phyloP scores from a whole-genome alignment of 1,140 invertebrate species.

The Drosophila rhopaloa region DNA sequence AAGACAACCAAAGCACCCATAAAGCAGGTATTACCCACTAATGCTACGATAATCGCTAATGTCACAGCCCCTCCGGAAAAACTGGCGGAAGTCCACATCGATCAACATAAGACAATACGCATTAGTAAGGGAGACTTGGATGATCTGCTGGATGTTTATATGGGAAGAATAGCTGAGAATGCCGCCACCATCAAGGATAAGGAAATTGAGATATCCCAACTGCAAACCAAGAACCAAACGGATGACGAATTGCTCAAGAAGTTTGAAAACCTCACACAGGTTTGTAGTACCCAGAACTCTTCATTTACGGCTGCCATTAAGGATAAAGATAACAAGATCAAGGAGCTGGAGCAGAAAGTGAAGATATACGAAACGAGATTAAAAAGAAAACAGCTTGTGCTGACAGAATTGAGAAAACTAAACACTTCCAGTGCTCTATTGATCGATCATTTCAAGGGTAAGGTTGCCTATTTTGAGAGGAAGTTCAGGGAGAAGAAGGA shows the following conservation, averaged over 20 bases:
- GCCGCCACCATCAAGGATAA: conserved; percentile 59
- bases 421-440: conserved; percentile 34
- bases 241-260: conserved; percentile 33
- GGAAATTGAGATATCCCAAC: conserved; percentile 46
- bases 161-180: conserved; percentile 61
- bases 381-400: conserved; percentile 54
- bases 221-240: conserved; percentile 46
- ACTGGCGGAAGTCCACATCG: conserved; percentile 67
- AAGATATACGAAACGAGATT: conserved; percentile 54
- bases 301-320: conserved; percentile 7
- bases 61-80: conserved; percentile 26
- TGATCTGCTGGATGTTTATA: conserved; percentile 64
- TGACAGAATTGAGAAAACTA: conserved; percentile 41
- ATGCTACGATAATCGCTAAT: conserved; percentile 12
- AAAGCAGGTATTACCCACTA: conserved; percentile 11
- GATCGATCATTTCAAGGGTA: conserved; percentile 44
- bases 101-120: conserved; percentile 63
- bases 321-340: conserved; percentile 49
- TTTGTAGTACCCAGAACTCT: conserved; percentile 41
- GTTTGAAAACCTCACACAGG: conserved; percentile 43
- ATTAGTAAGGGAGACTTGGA: conserved; percentile 66
- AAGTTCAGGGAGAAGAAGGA: conserved; percentile 61
- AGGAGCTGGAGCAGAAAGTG: conserved; percentile 36
- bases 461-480: conserved; percentile 25
- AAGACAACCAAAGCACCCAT: conserved; percentile 16